Base-by-base conservation (phyloP, 92 coral and sea anemone genomes). In the Zoanthus sansibaricus region DNA sequence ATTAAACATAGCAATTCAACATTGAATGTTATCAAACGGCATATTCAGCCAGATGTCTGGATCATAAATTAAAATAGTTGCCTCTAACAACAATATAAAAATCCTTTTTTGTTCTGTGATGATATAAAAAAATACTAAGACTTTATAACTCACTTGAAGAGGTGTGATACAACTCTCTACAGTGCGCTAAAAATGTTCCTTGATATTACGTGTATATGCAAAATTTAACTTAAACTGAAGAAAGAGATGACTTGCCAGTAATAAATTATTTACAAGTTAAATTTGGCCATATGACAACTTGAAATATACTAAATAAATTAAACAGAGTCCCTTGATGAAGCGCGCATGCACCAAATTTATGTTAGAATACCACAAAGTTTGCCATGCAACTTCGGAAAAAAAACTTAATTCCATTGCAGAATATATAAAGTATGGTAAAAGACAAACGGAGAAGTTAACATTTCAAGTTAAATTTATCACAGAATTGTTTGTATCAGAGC, bases 231-330 rank as follows among this genome's bases (percentile, higher is more conserved):
- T 55, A 79, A 33, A 42, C 52, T 30, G 1, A 47, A 45, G 55
- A 78, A 17, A 15, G 83, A 77, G 71, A 18, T 48, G 83, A 77
- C 42, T 44, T 64, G 54, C 72, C 72, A 20, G 72, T 30, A 14
- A 79, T 78, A 0, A 78, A 61, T 79, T 18, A 49, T 75, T 75
- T 20, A 75, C 59, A 75, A 21, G 55, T 52, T 49, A 15, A 75
- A 75, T 20, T 51, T 13, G 79, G 25, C 61, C 62, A 75, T 25
- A 62, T 75, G 79, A 17, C 79, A 20, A 49, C 10, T 51, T 37
- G 42, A 37, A 37, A 37, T 37, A 37, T 37, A 37, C 42, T 37
- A 37, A 25, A 49, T 49, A 21, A 20, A 20, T 62, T 51, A 75
- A 75, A 51, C 15, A 1, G 17, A 20, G 59, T 51, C n/a, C 7